Evolutionary conservation across 2,888 invertebrate genomes (phyloP).

Genomic region (Parapristionchus giblindavisi): DNA sequence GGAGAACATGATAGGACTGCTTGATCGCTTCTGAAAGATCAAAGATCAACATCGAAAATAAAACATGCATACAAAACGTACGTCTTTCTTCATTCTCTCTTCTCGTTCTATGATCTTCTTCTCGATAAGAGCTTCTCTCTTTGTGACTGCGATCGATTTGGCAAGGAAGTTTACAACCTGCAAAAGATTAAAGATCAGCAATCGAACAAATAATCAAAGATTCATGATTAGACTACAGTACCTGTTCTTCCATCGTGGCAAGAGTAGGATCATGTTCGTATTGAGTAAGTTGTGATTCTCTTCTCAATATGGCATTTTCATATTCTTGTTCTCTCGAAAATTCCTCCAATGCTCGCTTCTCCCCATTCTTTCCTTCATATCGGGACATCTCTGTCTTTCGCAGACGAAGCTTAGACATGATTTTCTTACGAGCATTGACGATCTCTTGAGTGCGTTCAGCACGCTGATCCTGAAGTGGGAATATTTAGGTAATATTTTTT

Average conservation of each 20-base stretch:
- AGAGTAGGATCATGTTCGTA: neutral
- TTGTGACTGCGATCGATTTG: neutral
- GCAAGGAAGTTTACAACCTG: conserved; percentile 22
- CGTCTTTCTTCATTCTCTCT: neutral
- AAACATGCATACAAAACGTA: neutral
- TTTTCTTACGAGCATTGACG: neutral
- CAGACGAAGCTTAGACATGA: neutral
- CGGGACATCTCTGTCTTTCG: neutral
- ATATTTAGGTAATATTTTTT: no score
- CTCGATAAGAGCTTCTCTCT: neutral
- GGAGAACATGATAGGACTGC: conserved; percentile 20
- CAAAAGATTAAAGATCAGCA: neutral
- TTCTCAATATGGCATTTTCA: conserved; percentile 8
- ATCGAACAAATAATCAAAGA: neutral
- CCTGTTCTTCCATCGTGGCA: conserved; percentile 14
- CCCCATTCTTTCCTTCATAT: neutral
- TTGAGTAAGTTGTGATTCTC: neutral
- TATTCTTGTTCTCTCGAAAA: conserved; percentile 2
- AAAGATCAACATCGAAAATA: neutral
- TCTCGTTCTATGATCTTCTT: conserved; percentile 27
- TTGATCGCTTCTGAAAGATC: neutral
- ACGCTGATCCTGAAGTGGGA: no score
- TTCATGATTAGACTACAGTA: neutral
- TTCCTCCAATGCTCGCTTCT: neutral
- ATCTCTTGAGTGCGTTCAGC: neutral